Base-by-base conservation (phyloP, 2,888 invertebrate genomes). In the Ariolimax columbianus region DNA sequence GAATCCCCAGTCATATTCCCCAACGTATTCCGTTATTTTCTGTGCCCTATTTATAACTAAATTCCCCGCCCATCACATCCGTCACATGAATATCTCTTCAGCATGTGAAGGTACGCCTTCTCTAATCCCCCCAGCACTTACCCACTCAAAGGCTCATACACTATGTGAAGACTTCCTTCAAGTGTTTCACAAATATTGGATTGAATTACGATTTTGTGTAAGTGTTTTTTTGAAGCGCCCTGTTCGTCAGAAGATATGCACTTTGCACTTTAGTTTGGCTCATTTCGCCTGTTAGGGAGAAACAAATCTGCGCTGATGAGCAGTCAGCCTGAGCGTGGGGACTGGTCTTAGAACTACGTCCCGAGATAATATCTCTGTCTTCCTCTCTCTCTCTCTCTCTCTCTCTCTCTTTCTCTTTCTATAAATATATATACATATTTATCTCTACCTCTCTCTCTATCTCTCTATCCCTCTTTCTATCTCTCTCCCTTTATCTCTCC, bases 141-240 rank as follows among this genome's bases (percentile, higher is more conserved):
- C 14, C 19, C 68, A 17, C 33, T 68, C 1, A 68, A 33, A 36
- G 14, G 23, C 68, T 68, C 19, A 33, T 36, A 68, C 33, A 36
- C 68, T 11, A 33, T 33, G 36, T 19, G 33, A 68, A 33, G 68
- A 30, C 36, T 68, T 11, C 2, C 36, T 68, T 68, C 36, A 68
- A 68, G 68, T 68, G 68, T 68, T 68, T 68, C 68, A 36, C 68
- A 68, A 68, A 68, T 68, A 68, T 68, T 68, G 68, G 36, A 36
- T 17, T 68, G 36, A 17, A 68, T 68, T 68, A 68, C 11, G 36
- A 68, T 68, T 68, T 68, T 33, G 36, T 36, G 36, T 36, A 68
- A 68, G 17, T 36, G 36, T 68, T 36, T 68, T 66, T 68, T 4
- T 68, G 68, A 68, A 68, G 19, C 68, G 30, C 36, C 59, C n/a